These are phyloP conservation scores for Ophthalmolycus amberensis DNA, from an alignment of 2,113 vertebrate genomes.

Conservation along the genomic window DNA sequence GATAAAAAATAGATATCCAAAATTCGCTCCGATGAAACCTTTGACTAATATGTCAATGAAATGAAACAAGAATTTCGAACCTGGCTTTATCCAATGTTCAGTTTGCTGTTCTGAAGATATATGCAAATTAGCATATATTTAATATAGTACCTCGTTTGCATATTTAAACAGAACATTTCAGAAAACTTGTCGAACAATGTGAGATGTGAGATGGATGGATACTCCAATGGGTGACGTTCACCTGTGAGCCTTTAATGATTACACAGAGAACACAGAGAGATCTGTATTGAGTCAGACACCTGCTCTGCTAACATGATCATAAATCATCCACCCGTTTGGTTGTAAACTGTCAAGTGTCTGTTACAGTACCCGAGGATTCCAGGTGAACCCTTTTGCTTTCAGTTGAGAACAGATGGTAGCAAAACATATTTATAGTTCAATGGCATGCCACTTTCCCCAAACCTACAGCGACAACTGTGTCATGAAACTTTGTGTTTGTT, in stretches of 20 bases:
- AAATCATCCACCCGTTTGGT: conserved; percentile 11
- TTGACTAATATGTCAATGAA: background rate
- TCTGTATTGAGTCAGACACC: background rate
- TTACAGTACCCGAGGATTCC: background rate
- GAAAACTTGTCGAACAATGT: too few relatives aligned
- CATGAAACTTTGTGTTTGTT: background rate
- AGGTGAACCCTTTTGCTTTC: background rate
- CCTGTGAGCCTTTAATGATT: background rate
- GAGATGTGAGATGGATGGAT: background rate
- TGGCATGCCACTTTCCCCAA: background rate
- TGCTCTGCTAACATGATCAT: background rate
- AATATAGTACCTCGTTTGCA: background rate
- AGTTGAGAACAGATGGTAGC: background rate
- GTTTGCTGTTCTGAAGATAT: background rate
- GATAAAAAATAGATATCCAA: background rate
- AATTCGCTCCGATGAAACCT: background rate
- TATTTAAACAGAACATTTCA: background rate
- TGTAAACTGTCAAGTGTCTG: background rate
- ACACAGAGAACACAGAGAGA: background rate
- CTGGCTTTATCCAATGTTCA: background rate
- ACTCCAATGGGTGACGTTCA: background rate
- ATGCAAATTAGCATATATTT: background rate
- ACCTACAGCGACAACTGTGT: background rate
- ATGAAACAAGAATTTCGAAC: background rate
- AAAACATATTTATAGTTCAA: background rate